Conservation (phyloP, 2,113 vertebrate species). For the Coryphaenoides rupestris region DNA sequence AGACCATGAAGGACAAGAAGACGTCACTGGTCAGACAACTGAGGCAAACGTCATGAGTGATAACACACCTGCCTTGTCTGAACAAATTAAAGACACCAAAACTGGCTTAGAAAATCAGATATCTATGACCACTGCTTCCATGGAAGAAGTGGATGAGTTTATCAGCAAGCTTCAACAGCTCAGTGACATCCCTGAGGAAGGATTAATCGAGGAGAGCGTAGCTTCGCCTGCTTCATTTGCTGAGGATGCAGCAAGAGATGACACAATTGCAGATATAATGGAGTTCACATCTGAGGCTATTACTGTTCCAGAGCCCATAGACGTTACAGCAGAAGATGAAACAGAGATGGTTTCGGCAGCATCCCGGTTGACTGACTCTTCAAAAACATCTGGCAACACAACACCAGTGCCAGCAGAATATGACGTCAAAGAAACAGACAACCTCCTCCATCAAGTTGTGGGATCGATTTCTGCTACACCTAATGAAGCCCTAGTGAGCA, state of each 20-base stretch:
- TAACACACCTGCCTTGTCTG: background rate
- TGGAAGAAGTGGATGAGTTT: constrained; percentile 56
- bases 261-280: constrained; percentile 63
- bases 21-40: constrained; percentile 4
- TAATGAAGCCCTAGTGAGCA: constrained; percentile 25
- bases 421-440: constrained; percentile 64
- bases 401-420: constrained; percentile 79
- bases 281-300: constrained; percentile 80
- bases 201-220: constrained; percentile 62
- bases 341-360: constrained; percentile 90
- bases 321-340: constrained; percentile 74
- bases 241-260: constrained; percentile 66
- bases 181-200: constrained; percentile 73
- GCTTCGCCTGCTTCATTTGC: constrained; percentile 39
- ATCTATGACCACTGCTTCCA: constrained; percentile 28
- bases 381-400: constrained; percentile 81
- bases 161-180: constrained; percentile 67
- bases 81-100: constrained; percentile 14
- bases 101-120: constrained; percentile 14
- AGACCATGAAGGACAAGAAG: constrained; percentile 32
- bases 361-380: constrained; percentile 81
- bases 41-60: constrained; percentile 20
- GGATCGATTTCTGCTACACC: constrained; percentile 69
- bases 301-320: constrained; percentile 76
- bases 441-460: constrained; percentile 74